phyloP scores from a whole-genome alignment of 2,113 vertebrate species.

The Notechis scutatus region DNA sequence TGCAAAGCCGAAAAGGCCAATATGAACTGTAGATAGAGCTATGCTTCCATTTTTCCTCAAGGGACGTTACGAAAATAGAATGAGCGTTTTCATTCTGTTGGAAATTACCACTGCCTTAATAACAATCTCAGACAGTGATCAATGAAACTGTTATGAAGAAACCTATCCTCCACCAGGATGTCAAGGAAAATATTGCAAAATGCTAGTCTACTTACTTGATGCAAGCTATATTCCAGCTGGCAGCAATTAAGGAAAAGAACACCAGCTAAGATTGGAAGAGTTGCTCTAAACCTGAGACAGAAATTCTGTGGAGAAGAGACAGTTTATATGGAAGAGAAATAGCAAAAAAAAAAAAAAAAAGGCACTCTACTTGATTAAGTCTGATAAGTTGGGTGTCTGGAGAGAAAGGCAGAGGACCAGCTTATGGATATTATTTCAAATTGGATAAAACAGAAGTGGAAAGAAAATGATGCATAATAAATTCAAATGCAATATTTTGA shows the following conservation, averaged over 20 bases:
- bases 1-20: neutral
- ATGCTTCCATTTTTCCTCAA: neutral
- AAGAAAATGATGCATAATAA: neutral
- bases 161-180: neutral
- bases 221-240: conserved; percentile 15
- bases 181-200: conserved; percentile 15
- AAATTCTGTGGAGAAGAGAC: conserved; percentile 4
- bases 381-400: neutral
- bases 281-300: neutral
- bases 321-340: conserved; percentile 10
- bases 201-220: neutral
- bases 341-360: neutral
- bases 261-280: neutral
- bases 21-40: neutral
- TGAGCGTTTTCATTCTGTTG: neutral
- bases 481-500: neutral
- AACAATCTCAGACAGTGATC: neutral
- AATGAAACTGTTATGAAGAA: neutral
- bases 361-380: conserved; percentile 22
- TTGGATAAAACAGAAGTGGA: neutral
- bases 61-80: neutral
- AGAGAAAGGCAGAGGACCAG: neutral
- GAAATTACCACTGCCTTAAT: neutral
- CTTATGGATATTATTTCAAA: conserved; percentile 2
- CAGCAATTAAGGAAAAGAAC: conserved; percentile 19